phyloP scores from a whole-genome alignment of 2,888 invertebrate genomes.

The Sarcophaga caerulescens region DNA sequence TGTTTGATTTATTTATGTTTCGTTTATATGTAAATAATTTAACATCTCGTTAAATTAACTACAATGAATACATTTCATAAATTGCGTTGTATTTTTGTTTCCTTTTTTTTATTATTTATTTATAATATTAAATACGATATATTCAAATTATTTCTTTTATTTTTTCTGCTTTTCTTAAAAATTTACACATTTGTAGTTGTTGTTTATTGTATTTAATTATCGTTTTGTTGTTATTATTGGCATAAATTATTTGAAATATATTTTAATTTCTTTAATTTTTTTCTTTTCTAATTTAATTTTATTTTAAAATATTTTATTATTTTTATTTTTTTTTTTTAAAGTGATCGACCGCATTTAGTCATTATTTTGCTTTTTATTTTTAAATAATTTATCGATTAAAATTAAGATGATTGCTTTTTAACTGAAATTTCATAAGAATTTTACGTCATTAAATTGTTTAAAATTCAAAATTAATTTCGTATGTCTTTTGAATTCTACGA shows the following conservation, averaged over 20 bases:
- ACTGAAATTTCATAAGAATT: not conserved
- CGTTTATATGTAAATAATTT: not conserved
- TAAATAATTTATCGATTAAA: conserved; percentile 32
- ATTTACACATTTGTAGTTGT: not conserved
- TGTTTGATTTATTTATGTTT: not conserved
- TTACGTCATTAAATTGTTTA: not conserved
- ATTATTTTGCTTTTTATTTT: not conserved
- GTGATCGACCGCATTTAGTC: conserved; percentile 17
- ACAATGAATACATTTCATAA: not conserved
- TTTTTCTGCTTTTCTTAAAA: too few relatives aligned
- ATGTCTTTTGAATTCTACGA: too few relatives aligned
- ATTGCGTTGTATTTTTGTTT: not conserved
- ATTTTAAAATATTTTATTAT: not conserved
- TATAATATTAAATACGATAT: too few relatives aligned
- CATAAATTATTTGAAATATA: not conserved
- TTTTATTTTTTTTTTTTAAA: conserved; percentile 1
- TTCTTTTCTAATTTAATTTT: not conserved
- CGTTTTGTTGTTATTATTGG: conserved; percentile 11
- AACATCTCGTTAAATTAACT: not conserved
- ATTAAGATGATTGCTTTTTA: not conserved
- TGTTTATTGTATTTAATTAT: conserved; percentile 1
- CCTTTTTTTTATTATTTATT: not conserved
- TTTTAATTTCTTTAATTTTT: conserved; percentile 15
- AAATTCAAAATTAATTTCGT: too few relatives aligned
- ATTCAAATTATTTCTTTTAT: too few relatives aligned